Evolutionary conservation across 1,140 invertebrate genomes (phyloP).

Genomic region (Brachionus calyciflorus): DNA sequence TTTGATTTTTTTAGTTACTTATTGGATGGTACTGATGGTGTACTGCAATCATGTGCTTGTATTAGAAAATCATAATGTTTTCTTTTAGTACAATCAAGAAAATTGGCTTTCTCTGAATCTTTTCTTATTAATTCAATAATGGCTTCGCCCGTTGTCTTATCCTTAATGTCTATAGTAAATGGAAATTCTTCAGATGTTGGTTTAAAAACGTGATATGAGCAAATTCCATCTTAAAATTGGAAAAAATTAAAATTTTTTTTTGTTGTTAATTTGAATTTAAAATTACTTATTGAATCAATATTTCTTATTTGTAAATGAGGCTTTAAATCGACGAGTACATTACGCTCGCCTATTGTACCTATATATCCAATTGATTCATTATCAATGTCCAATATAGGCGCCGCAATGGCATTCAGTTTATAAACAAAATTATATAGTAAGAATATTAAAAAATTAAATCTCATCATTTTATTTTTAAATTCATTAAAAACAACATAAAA

Average conservation of each 20-base stretch:
- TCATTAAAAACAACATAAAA: no score
- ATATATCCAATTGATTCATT: conserved; percentile 21
- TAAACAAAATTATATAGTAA: no score
- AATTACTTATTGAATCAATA: conserved; percentile 45
- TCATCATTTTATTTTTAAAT: no score
- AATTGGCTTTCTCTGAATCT: background rate
- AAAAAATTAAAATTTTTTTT: background rate
- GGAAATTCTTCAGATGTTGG: conserved; percentile 32
- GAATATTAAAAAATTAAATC: no score
- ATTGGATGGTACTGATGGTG: conserved; percentile 29
- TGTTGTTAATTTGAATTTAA: background rate
- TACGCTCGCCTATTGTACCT: conserved; percentile 18
- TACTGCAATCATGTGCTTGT: conserved; percentile 34
- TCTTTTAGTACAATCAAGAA: conserved; percentile 37
- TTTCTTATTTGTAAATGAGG: conserved; percentile 46
- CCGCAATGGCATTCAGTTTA: background rate
- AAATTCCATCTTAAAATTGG: conserved; percentile 26
- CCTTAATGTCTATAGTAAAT: conserved; percentile 39
- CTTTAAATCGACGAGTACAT: conserved; percentile 31
- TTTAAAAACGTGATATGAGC: conserved; percentile 44
- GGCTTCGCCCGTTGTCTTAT: conserved; percentile 24
- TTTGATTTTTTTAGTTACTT: conserved; percentile 14
- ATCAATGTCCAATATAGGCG: conserved; percentile 12
- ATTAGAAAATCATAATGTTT: conserved; percentile 40
- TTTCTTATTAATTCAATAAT: conserved; percentile 20